Base-by-base conservation (phyloP, 2,113 vertebrate species). In the Rhombomys opimus region DNA sequence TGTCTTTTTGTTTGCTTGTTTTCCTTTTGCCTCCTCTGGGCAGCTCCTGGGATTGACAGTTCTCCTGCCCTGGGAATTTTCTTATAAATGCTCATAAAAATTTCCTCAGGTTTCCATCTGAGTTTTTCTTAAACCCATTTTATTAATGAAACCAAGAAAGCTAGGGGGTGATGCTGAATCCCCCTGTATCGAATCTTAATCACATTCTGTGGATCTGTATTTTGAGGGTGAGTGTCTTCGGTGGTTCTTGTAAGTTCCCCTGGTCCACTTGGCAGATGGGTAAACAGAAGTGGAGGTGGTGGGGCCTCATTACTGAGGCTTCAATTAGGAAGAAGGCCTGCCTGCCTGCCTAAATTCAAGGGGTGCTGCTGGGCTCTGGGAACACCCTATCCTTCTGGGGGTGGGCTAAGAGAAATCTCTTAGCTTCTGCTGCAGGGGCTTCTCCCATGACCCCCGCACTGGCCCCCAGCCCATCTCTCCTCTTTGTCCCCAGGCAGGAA, bases 381-480 rank as follows among this genome's bases (percentile, higher is more conserved):
- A 27, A 8, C 0, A 4, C 0, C 6, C 18, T 5, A 1, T n/a
- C 14, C 32, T 50, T 30, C 27, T 17, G 25, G 1, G 3, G 57
- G 85, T n/a, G 10, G 9, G 25, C 61, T 18, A 1, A 78, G 17
- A 61, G 54, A 81, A 50, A 93, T 22, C 41, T 68, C 84, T 67
- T 7, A 67, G 63, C 38, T 87, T 84, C 61, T 80, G 82, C 75
- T n/a, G 17, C 20, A 1, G 0, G 54, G 61, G 32, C 57, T 77
- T 82, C 87, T 93, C 61, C 20, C 72, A 87, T 96, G 95, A 95
- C 89, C 85, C 88, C n/a, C 38, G 72, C 85, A 41, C 20, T 15
- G 22, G 73, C 38, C 82, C 63, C 59, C n/a, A 89, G 63, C 41
- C 93, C 68, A 77, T 50, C n/a, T 81, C 90, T 85, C 22, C 41